Base-by-base conservation (phyloP, 2,113 vertebrate genomes). In the Crotalus viridis region DNA sequence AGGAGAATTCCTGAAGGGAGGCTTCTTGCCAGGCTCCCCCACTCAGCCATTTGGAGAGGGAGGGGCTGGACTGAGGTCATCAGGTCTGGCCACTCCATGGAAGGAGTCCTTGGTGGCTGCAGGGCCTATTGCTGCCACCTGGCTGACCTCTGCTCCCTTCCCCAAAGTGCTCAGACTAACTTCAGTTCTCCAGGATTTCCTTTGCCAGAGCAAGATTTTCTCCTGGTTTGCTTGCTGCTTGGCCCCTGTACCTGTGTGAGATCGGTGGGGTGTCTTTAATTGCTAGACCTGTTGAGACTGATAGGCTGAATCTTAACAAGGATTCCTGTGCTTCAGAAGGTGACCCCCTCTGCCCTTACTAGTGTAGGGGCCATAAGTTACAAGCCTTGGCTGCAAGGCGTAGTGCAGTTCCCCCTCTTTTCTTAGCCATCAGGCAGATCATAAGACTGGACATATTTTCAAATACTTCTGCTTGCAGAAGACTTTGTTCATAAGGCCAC, bases 401-500 rank as follows among this genome's bases (percentile, higher is more conserved):
- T 7, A 43, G 7, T 21, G 17, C 17, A 1, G 3, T 33, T 10
- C 6, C 1, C 28, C 28, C 51, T 21, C 8, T 74, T 85, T 85
- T 6, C 26, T 48, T 26, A 88, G 46, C 89, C 94, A 94, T 74
- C 13, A 7, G 69, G 15, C 93, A 39, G 96, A 96, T 96, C 96
- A 93, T 97, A 96, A 94, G 86, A 89, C 97, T 95, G 94, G 96
- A 96, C 96, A 97, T 98, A 97, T 97, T 96, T 97, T 94, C 92
- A 96, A 69, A 33, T 69, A 33, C 13, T 6, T 17, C 28, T 69
- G 5, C 64, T 69, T 69, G 95, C 95, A 94, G 95, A 97, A 96
- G 95, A 94, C 97, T 96, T 61, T 89, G 97, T 98, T 98, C 95
- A 97, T 96, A 96, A 94, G 97, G 96, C 94, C 97, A 98, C 97